Conservation (phyloP, 1,140 invertebrate genomes). For the Nautilus pompilius region DNA sequence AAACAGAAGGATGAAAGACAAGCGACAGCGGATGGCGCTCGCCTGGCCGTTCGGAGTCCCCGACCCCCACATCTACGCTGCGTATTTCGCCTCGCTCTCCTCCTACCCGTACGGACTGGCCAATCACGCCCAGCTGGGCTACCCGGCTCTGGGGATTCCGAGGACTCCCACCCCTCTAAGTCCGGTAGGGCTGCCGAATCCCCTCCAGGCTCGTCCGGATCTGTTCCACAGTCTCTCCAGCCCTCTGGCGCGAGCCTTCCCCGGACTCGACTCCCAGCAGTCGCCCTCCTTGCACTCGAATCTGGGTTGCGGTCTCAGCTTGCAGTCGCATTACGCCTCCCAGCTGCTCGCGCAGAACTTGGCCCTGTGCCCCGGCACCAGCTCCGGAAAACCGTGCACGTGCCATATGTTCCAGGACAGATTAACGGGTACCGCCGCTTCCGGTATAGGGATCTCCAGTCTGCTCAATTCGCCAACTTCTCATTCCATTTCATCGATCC, state of each 20-base stretch:
- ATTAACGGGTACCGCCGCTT: background rate
- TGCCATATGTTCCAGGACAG: background rate
- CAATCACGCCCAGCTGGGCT: background rate
- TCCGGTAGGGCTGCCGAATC: background rate
- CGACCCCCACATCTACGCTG: constrained; percentile 86
- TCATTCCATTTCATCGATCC: background rate
- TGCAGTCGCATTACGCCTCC: background rate
- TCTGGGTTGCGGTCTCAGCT: background rate
- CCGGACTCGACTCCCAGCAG: background rate
- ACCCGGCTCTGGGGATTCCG: background rate
- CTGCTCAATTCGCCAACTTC: background rate
- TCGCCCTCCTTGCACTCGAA: background rate
- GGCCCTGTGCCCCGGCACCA: background rate
- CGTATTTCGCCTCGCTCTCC: constrained; percentile 82
- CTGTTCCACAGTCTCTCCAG: background rate
- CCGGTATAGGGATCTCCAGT: background rate
- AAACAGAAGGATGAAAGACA: constrained; percentile 98
- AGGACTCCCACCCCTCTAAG: background rate
- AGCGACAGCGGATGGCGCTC: constrained; percentile 87
- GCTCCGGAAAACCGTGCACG: background rate
- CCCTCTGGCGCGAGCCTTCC: background rate
- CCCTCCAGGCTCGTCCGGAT: background rate
- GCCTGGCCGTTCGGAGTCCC: constrained; percentile 80
- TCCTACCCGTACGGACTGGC: constrained; percentile 53
- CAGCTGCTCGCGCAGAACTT: background rate